phyloP scores from a whole-genome alignment of 2,888 invertebrate genomes.

The Agriopis leucophaearia region DNA sequence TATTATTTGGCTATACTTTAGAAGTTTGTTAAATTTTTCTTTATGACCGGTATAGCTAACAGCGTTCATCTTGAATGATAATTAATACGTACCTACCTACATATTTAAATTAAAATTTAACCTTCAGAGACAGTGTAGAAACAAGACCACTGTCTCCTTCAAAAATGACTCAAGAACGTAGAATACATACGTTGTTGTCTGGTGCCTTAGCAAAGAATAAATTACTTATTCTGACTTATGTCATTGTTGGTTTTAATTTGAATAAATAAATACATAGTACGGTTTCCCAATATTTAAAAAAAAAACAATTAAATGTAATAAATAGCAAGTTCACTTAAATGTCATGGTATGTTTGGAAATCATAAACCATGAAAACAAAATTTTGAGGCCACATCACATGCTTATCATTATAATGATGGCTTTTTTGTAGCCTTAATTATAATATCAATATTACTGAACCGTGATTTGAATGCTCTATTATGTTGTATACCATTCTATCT shows the following conservation, averaged over 20 bases:
- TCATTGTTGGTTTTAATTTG: not conserved
- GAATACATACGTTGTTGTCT: too few relatives aligned
- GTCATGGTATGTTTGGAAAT: constrained; percentile 23
- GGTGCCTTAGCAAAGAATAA: too few relatives aligned
- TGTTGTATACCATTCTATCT: not conserved
- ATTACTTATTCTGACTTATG: not conserved
- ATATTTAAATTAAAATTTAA: too few relatives aligned
- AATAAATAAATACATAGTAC: constrained; percentile 4
- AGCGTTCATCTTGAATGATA: too few relatives aligned
- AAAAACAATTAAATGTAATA: not conserved
- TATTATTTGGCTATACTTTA: not conserved
- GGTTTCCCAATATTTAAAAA: constrained; percentile 1
- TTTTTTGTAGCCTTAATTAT: not conserved
- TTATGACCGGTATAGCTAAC: not conserved
- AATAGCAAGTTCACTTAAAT: constrained; percentile 12
- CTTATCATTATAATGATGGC: constrained; percentile 8
- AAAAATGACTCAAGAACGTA: too few relatives aligned
- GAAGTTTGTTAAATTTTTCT: too few relatives aligned
- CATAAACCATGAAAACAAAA: constrained; percentile 19
- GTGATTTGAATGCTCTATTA: constrained; percentile 4
- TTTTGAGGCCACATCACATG: not conserved
- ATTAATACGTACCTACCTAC: too few relatives aligned
- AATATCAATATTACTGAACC: constrained; percentile 1
- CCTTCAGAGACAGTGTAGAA: too few relatives aligned
- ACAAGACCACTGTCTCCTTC: too few relatives aligned